Conservation (phyloP, 2,888 invertebrate species). For the Lepidocyrtinus sp. region DNA sequence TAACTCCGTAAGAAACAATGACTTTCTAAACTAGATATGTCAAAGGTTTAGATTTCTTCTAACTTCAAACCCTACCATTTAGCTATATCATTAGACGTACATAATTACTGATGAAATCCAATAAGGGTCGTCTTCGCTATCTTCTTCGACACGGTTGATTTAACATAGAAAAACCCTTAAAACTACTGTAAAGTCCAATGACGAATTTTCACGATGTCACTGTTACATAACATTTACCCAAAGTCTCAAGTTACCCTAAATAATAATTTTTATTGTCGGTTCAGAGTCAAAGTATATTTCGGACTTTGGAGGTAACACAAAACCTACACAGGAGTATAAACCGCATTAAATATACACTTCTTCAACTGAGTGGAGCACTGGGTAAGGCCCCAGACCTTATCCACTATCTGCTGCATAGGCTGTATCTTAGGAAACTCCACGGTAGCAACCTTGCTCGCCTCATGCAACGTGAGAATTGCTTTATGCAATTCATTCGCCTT, state of each 20-base stretch:
- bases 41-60: no score
- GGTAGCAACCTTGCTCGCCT: conserved; percentile 65
- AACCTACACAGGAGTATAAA: conserved; percentile 32
- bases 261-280: no score
- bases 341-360: conserved; percentile 64
- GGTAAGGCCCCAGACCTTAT: conserved; percentile 61
- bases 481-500: conserved; percentile 67
- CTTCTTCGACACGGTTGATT: no score
- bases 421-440: conserved; percentile 63
- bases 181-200: background rate
- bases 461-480: conserved; percentile 61
- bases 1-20: no score
- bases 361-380: conserved; percentile 65
- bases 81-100: no score
- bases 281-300: no score
- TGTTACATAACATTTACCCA: background rate
- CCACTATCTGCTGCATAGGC: conserved; percentile 67
- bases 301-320: background rate
- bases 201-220: background rate
- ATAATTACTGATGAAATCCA: no score
- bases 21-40: no score
- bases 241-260: background rate
- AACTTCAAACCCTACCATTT: no score
- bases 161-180: background rate
- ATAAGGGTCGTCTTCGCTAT: no score